Conservation (phyloP, 53 echinoderm and acorn worm species). For the Stichopus horrens region DNA sequence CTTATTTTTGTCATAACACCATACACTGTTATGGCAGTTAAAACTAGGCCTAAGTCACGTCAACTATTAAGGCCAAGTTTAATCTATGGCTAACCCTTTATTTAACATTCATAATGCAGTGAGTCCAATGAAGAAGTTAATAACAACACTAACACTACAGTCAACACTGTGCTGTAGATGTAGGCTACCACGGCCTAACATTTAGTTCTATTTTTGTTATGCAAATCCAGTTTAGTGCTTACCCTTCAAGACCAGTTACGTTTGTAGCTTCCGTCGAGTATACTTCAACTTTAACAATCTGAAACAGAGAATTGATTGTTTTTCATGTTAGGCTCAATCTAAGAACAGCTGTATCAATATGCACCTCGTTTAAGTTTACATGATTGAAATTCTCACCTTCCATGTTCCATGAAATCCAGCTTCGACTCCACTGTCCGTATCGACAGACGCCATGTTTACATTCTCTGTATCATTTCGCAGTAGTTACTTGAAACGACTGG, state of each 20-base stretch:
- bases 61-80: too few relatives aligned
- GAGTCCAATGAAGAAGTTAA: too few relatives aligned
- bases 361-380: too few relatives aligned
- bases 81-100: too few relatives aligned
- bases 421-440: conserved; percentile 1
- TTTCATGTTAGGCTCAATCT: background rate
- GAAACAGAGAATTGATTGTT: background rate
- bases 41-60: too few relatives aligned
- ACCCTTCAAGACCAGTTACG: conserved; percentile 61
- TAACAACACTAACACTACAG: too few relatives aligned
- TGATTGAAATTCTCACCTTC: background rate
- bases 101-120: too few relatives aligned
- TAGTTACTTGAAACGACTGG: conserved; percentile 13
- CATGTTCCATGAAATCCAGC: conserved; percentile 39
- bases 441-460: conserved; percentile 33
- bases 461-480: background rate
- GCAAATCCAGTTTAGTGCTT: conserved; percentile 11
- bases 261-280: conserved; percentile 45
- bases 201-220: background rate
- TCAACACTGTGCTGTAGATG: too few relatives aligned
- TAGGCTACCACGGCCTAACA: too few relatives aligned
- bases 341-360: background rate
- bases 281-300: conserved; percentile 57
- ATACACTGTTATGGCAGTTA: too few relatives aligned
- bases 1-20: too few relatives aligned